Evolutionary conservation across 1,140 invertebrate genomes (phyloP).

Genomic region (Bicyclus anynana): DNA sequence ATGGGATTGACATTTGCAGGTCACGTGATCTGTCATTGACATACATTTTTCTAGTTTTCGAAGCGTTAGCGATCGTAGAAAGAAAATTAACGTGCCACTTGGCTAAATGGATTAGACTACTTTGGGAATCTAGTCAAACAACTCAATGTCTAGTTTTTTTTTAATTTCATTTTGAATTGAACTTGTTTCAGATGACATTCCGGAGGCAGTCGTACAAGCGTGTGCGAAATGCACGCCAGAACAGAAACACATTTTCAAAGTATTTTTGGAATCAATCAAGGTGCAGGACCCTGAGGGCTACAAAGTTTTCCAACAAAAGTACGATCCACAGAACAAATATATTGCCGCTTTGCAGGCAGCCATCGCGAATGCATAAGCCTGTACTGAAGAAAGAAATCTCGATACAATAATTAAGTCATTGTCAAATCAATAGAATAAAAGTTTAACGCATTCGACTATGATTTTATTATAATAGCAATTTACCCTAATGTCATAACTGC

Average conservation of each 20-base stretch:
- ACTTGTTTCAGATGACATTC: constrained; percentile 66
- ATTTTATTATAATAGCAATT: no score
- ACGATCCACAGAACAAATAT: constrained; percentile 73
- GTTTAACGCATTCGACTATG: no score
- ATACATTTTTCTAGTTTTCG: no score
- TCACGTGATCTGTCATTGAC: no score
- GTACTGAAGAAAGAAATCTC: not conserved
- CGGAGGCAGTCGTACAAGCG: constrained; percentile 80
- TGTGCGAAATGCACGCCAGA: constrained; percentile 82
- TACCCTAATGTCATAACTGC: no score
- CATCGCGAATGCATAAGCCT: constrained; percentile 28
- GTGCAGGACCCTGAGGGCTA: constrained; percentile 77
- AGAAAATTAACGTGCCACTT: no score
- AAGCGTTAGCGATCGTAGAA: no score
- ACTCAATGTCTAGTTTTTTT: not conserved
- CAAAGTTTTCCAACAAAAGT: constrained; percentile 78
- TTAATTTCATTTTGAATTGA: no score
- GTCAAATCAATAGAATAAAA: not conserved
- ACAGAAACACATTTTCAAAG: constrained; percentile 81
- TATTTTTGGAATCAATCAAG: constrained; percentile 76
- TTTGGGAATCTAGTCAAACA: no score
- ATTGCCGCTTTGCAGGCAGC: constrained; percentile 30
- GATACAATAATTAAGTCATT: not conserved
- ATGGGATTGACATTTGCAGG: no score
- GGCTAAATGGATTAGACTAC: no score